phyloP scores from a whole-genome alignment of 1,140 invertebrate species.

The Delia radicum region DNA sequence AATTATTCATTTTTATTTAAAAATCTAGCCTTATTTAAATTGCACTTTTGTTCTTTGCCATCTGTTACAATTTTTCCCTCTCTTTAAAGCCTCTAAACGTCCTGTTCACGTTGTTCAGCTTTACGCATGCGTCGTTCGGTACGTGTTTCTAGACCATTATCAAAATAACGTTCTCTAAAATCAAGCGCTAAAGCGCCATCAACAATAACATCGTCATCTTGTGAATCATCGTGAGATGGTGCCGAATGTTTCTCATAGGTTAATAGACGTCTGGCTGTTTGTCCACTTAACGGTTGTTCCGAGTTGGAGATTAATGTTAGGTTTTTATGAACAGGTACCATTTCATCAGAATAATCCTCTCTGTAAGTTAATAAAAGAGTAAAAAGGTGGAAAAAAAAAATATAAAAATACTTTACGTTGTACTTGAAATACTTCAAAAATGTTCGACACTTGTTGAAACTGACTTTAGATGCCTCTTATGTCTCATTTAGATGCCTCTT shows the following conservation, averaged over 20 bases:
- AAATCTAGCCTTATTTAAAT: conserved; percentile 48
- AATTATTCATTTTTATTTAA: not conserved
- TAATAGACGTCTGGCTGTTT: conserved; percentile 78
- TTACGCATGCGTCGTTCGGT: conserved; percentile 58
- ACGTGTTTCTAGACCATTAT: conserved; percentile 63
- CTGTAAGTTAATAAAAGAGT: conserved; percentile 61
- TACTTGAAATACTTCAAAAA: no score
- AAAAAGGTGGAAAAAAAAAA: conserved; percentile 8
- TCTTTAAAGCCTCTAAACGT: conserved; percentile 39
- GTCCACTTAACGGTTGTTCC: conserved; percentile 79
- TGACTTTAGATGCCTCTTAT: no score
- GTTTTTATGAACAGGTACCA: conserved; percentile 78
- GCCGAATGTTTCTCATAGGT: conserved; percentile 82
- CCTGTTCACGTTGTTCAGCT: conserved; percentile 41
- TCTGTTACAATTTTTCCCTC: conserved; percentile 43
- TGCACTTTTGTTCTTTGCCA: conserved; percentile 40
- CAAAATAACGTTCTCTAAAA: conserved; percentile 63
- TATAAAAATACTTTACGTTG: not conserved
- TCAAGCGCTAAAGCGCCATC: conserved; percentile 27
- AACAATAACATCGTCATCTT: not conserved
- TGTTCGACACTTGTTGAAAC: no score
- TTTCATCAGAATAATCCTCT: conserved; percentile 71
- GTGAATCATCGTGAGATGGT: conserved; percentile 7
- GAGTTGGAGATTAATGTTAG: conserved; percentile 77
- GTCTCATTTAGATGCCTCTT: no score